Conservation (phyloP, 1,140 invertebrate genomes). For the Euglossa dilemma region DNA sequence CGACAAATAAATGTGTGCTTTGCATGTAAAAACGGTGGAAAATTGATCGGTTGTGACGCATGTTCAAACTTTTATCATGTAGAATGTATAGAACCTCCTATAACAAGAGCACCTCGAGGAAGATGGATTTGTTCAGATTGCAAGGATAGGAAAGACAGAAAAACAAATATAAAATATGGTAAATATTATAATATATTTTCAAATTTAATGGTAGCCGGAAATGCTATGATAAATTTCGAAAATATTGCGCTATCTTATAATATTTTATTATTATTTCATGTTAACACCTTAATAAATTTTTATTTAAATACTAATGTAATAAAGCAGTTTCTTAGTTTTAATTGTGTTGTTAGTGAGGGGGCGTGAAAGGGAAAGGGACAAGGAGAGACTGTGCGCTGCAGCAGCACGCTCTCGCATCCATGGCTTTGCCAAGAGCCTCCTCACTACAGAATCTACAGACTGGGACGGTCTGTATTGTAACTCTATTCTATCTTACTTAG, state of each 20-base stretch:
- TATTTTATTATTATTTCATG: slow-evolving; percentile 5
- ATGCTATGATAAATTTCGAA: not conserved
- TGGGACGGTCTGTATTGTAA: slow-evolving; percentile 81
- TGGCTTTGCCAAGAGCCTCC: slow-evolving; percentile 83
- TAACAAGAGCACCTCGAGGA: slow-evolving; percentile 84
- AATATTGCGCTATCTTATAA: not conserved
- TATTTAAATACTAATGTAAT: slow-evolving; percentile 58
- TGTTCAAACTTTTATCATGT: slow-evolving; percentile 84
- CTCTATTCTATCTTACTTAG: slow-evolving; percentile 39
- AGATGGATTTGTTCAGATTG: slow-evolving; percentile 85
- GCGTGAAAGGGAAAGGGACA: slow-evolving; percentile 81
- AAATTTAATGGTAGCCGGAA: not conserved
- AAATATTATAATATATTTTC: slow-evolving; percentile 33
- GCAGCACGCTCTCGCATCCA: slow-evolving; percentile 83
- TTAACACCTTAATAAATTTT: slow-evolving; percentile 15
- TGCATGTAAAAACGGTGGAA: slow-evolving; percentile 78
- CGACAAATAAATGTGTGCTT: slow-evolving; percentile 64
- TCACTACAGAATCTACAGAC: slow-evolving; percentile 80
- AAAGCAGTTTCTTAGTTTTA: slow-evolving; percentile 75
- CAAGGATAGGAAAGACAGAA: slow-evolving; percentile 73
- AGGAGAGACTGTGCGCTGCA: slow-evolving; percentile 81
- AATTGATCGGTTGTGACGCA: slow-evolving; percentile 84
- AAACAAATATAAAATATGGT: slow-evolving; percentile 71
- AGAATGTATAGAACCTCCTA: slow-evolving; percentile 84
- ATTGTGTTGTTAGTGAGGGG: slow-evolving; percentile 81